Base-by-base conservation (phyloP, 2,888 invertebrate species). In the Dusona sp. region DNA sequence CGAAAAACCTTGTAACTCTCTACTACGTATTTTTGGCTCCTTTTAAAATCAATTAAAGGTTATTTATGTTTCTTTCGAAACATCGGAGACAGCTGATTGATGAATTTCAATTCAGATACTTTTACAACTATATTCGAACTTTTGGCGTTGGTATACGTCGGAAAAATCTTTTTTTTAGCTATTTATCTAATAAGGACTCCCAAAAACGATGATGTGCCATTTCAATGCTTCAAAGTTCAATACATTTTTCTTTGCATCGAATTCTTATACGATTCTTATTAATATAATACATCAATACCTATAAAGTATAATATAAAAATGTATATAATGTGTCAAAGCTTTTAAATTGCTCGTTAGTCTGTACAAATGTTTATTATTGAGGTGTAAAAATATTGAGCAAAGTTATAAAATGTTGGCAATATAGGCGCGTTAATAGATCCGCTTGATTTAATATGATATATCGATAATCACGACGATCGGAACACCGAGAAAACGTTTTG, bases 381-480 rank as follows among this genome's bases (percentile, higher is more conserved):
- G 19, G 22, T 9, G 29, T 61, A 29, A 2, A 29, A 61, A 29
- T 61, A 29, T 25, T 11, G 11, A 13, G 9, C 9, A 9, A 8
- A 57, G 11, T 25, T 61, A 4, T 16, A 61, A 61, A 61, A 29
- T 61, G 16, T 0, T 29, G 6, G 29, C 16, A 29, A 61, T 61
- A 7, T 16, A 61, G 61, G 16, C 25, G 48, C 87, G 83, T 68
- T 79, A 83, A 80, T 85, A 73, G 54, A 67, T 83, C 79, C 79
- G 75, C 70, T 9, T 42, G 80, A 82, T 80, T 81, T 57, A 78
- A 83, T 86, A 86, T 88, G 89, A 91, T 91, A 89, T 90, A 91
- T 92, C 90, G 90, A 89, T 81, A 90, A 88, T 90, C 89, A 84
- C 88, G 61, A 75, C 13, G 33, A 67, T 72, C 81, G 72, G 64